Conservation (phyloP, 2,888 invertebrate genomes). For the Polietes domitor region DNA sequence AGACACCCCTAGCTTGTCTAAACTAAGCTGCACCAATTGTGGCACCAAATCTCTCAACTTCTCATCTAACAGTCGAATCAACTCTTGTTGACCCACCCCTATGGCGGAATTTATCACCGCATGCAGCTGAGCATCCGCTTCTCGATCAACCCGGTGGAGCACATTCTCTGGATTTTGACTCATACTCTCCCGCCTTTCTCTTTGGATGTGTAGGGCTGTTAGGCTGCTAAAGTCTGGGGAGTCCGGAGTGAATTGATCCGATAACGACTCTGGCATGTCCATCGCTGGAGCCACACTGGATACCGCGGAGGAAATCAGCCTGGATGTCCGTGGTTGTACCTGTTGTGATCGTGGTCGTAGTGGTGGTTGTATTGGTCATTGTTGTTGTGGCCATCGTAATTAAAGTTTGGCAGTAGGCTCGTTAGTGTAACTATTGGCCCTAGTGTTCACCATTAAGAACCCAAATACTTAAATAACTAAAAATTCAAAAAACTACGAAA, state of each 20-base stretch:
- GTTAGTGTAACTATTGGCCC: no score
- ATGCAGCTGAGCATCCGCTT: neutral
- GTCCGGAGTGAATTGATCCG: neutral
- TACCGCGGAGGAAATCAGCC: no score
- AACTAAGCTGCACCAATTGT: neutral
- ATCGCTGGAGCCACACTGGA: no score
- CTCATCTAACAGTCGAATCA: neutral
- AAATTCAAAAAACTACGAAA: no score
- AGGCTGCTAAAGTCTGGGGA: neutral
- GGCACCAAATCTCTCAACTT: neutral
- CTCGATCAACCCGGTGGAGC: neutral
- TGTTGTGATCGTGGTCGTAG: no score
- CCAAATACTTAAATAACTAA: no score
- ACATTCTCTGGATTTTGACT: neutral
- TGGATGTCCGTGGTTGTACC: no score
- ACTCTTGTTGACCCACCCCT: neutral
- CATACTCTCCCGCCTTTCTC: neutral
- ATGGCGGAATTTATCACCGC: neutral
- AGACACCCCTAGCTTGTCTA: neutral
- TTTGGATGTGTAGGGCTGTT: neutral
- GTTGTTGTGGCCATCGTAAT: no score
- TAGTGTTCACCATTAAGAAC: no score
- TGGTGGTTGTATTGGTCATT: no score
- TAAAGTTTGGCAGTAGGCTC: no score
- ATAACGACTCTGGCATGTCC: neutral